These are phyloP conservation scores for Lepus timidus DNA, from an alignment of 2,113 vertebrate species.

Conservation along the genomic window DNA sequence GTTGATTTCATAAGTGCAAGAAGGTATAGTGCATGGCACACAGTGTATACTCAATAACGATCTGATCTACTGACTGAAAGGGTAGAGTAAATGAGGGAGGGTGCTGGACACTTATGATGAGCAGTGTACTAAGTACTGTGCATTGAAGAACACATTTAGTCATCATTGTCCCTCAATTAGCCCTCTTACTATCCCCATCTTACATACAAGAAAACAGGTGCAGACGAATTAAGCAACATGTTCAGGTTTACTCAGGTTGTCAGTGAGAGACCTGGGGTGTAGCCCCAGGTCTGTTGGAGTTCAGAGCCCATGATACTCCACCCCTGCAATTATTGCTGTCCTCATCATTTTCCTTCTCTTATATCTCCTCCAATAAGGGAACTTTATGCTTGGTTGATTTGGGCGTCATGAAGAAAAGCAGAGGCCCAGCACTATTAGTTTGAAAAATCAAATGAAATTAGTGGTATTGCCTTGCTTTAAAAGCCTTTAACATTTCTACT, in stretches of 20 bases:
- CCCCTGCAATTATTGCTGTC: too few species aligned
- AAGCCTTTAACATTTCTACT: slow-evolving; percentile 30
- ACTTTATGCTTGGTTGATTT: background rate
- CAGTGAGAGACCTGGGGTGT: background rate
- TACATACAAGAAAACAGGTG: background rate
- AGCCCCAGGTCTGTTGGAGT: background rate
- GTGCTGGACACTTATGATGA: background rate
- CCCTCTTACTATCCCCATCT: background rate
- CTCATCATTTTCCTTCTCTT: background rate
- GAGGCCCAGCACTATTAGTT: too few species aligned
- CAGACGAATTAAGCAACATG: background rate
- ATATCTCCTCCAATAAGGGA: background rate
- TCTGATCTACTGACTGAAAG: background rate
- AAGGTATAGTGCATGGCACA: background rate
- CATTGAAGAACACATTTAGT: background rate
- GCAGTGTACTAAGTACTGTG: background rate
- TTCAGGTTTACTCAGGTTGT: background rate
- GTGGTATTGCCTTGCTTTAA: background rate
- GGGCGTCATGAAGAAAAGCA: background rate
- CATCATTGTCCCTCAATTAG: background rate
- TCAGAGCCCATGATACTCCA: background rate
- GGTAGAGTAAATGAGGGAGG: background rate
- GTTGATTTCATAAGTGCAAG: background rate
- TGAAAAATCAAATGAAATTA: background rate
- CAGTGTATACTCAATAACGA: background rate